These are phyloP conservation scores for Acanthis flammea DNA, from an alignment of 2,797 vertebrate species.

Conservation along the genomic window DNA sequence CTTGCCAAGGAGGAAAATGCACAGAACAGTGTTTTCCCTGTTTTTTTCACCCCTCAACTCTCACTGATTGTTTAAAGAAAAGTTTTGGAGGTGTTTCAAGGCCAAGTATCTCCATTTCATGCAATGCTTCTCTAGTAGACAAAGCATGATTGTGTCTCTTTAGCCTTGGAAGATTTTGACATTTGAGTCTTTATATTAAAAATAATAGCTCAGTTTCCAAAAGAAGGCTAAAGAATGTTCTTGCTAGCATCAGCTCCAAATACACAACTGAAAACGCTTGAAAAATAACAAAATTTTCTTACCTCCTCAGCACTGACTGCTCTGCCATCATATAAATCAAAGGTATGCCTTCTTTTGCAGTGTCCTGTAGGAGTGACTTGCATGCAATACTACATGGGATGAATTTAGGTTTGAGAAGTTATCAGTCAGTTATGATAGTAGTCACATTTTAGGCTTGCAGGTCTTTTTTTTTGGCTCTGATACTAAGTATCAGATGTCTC, in stretches of 20 bases:
- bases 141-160: not conserved
- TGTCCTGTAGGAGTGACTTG: not conserved
- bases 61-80: not conserved
- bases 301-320: not conserved
- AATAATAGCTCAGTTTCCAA: not conserved
- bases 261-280: not conserved
- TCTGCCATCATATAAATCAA: not conserved
- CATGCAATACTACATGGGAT: not conserved
- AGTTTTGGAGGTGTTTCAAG: not conserved
- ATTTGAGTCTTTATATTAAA: not conserved
- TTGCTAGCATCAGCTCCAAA: not conserved
- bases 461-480: not conserved
- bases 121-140: not conserved
- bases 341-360: not conserved
- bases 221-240: not conserved
- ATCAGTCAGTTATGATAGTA: not conserved
- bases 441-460: not conserved
- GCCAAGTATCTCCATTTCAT: not conserved
- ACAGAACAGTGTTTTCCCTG: not conserved
- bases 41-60: not conserved
- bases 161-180: not conserved
- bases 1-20: not conserved
- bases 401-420: not conserved
- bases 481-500: not conserved
- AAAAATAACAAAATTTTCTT: not conserved